Conservation (phyloP, 2,797 vertebrate species). For the Argya squamiceps region DNA sequence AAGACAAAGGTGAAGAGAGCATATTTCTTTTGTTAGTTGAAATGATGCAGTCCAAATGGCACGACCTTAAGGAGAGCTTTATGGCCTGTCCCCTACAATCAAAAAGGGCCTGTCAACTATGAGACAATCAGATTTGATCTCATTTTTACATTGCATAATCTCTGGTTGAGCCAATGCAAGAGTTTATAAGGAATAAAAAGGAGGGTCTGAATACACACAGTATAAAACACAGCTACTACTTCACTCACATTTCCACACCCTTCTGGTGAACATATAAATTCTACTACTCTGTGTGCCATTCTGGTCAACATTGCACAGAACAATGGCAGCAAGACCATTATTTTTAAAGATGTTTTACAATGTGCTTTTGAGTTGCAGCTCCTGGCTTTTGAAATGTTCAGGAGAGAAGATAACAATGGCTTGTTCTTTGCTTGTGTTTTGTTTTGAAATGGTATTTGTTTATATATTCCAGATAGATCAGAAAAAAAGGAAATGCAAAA, state of each 20-base stretch:
- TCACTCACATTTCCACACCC: neutral
- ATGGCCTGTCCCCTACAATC: neutral
- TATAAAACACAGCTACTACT: neutral
- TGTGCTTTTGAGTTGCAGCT: conserved; percentile 15
- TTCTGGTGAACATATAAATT: neutral
- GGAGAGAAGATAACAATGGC: neutral
- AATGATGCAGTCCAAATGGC: neutral
- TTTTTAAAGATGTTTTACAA: neutral
- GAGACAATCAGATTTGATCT: neutral
- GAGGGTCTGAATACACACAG: neutral
- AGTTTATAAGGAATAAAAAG: neutral
- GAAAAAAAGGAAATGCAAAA: neutral
- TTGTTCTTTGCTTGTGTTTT: conserved; percentile 1
- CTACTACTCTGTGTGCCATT: neutral
- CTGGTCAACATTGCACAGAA: neutral
- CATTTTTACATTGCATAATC: neutral
- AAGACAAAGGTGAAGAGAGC: neutral
- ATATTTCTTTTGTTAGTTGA: neutral
- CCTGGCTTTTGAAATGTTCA: neutral
- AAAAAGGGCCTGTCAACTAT: neutral
- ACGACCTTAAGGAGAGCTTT: neutral
- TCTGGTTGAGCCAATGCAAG: neutral
- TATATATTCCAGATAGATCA: neutral
- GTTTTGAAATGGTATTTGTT: conserved; percentile 16
- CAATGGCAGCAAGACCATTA: neutral